These are phyloP conservation scores for Theretra japonica DNA, from an alignment of 2,888 invertebrate genomes.

Conservation along the genomic window DNA sequence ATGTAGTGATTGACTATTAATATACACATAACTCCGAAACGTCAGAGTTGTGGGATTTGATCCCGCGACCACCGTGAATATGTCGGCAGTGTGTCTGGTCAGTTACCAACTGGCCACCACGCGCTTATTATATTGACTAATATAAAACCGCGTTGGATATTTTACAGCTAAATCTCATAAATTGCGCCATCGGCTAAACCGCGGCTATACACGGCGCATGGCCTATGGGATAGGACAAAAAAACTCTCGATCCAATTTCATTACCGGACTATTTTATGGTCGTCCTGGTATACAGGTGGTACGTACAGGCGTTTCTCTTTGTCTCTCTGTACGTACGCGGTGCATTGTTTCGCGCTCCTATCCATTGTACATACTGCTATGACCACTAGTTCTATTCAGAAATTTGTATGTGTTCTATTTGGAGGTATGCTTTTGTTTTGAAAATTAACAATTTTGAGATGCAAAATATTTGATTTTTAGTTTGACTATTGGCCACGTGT, in stretches of 20 bases:
- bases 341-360: background rate
- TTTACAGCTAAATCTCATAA: constrained; percentile 30
- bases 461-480: background rate
- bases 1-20: no score
- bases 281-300: constrained; percentile 43
- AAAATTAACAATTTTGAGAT: no score
- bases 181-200: constrained; percentile 41
- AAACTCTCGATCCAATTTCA: constrained; percentile 75
- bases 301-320: constrained; percentile 53
- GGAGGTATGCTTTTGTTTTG: no score
- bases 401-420: background rate
- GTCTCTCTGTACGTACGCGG: background rate
- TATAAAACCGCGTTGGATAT: no score
- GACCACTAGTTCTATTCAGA: background rate
- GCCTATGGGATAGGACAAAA: constrained; percentile 53
- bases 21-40: no score
- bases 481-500: no score
- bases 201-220: constrained; percentile 48
- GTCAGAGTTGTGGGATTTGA: no score
- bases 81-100: no score
- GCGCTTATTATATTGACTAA: no score
- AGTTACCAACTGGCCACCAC: no score
- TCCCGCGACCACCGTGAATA: no score
- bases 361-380: background rate
- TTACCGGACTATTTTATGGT: constrained; percentile 70